Percentiles rank a stretch among this genome's conserved stretches.
Conservation (phyloP, 2,797 vertebrate genomes). For the Mormyrus hasselquistii region DNA sequence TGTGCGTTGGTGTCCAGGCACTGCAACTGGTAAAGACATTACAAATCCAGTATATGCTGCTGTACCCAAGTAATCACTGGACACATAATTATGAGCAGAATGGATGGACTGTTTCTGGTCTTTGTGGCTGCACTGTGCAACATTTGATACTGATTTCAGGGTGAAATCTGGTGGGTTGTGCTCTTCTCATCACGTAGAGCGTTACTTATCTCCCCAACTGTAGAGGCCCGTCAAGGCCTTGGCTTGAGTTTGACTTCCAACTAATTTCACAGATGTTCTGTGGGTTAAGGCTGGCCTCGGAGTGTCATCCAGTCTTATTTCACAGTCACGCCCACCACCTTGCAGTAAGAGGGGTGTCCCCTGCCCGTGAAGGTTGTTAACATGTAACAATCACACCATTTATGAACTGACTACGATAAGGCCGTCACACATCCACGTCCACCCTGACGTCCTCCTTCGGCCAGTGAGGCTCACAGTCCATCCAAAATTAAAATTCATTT, state of each 20-base stretch:
- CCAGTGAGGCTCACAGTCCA: neutral
- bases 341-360: neutral
- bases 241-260: neutral
- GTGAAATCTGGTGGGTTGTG: neutral
- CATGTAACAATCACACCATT: neutral
- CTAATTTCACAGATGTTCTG: constrained; percentile 2
- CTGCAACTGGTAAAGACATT: neutral
- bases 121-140: neutral
- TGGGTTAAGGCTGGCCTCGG: neutral
- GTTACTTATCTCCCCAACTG: neutral
- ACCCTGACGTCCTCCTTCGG: neutral
- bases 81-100: neutral
- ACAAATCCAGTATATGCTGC: neutral
- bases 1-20: neutral
- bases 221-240: neutral
- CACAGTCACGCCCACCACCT: neutral
- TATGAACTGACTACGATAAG: neutral
- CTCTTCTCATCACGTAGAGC: neutral
- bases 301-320: neutral
- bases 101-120: neutral
- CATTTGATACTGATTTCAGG: neutral
- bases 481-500: neutral
- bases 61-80: neutral
- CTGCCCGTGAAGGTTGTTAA: neutral
- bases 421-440: neutral